Base-by-base conservation (phyloP, 2,113 vertebrate genomes). In the Sinocyclocheilus grahami region DNA sequence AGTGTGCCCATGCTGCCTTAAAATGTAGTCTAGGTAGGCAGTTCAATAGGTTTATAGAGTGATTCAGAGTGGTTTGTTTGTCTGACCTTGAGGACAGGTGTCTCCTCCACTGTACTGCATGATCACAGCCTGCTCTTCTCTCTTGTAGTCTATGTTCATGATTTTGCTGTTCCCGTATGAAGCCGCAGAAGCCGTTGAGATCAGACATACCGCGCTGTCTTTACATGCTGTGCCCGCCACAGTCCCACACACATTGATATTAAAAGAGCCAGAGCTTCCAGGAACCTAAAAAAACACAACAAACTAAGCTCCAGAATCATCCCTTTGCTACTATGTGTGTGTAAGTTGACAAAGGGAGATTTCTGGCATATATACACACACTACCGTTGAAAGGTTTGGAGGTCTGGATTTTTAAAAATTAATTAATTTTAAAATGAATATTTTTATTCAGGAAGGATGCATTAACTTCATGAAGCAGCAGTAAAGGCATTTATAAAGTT, bases 71-170 rank as follows among this genome's bases (percentile, higher is more conserved):
- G 30, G 30, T 33, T 33, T 33, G 42, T 39, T 0, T 24, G 1
- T 55, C 80, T 92, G 87, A 96, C 98, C 95, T 94, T 94, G 82
- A 84, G 96, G 94, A 67, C 98, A 99, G 0, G 0, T 4, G 82
- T 99, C 97, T 85, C 97, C 97, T 0, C 95, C 96, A 0, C 94
- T 93, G 0, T 99, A 99, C 60, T 95, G 94, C 91, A 99, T 92
- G 78, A 97, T 91, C 20, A 99, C 91, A 0, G 93, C 94, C 90
- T 97, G 95, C 13, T 97, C 95, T 69, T 97, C 95, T n/a, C 96
- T 96, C 27, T 90, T 93, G 62, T 95, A 99, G 83, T 95, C 95
- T 94, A 99, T 94, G 5, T 86, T 95, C 96, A 98, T 97, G 53
- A 93, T 92, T 3, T 96, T 95, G 84, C 93, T 48, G 53, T 92